Conservation (phyloP, 2,797 vertebrate genomes). For the Falco cherrug region DNA sequence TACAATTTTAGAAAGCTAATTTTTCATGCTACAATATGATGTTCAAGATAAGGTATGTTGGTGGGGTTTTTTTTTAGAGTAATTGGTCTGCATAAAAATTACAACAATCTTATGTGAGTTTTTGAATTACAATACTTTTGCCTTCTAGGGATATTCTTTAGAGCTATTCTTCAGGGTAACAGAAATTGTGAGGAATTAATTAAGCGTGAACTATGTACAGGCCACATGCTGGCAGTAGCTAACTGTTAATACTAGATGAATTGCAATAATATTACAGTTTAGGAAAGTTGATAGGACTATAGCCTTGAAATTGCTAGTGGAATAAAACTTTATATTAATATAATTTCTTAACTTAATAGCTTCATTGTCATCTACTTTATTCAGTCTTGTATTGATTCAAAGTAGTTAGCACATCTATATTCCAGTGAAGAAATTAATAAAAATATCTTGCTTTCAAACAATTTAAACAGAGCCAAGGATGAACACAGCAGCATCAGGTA, state of each 20-base stretch:
- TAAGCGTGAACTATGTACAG: not conserved
- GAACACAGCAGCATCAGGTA: not conserved
- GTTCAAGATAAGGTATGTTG: not conserved
- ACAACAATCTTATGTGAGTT: not conserved
- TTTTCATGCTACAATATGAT: not conserved
- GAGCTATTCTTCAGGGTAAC: not conserved
- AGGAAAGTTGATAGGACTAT: not conserved
- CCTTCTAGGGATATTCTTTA: not conserved
- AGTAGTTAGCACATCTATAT: not conserved
- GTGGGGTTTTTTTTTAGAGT: not conserved
- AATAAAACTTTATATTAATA: not conserved
- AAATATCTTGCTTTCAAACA: not conserved
- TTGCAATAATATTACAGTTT: not conserved
- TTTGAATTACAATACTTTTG: not conserved
- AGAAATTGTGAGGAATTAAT: conserved; percentile 20
- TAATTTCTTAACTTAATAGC: not conserved
- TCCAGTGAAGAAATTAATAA: not conserved
- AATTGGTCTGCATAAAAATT: not conserved
- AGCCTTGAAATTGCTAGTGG: not conserved
- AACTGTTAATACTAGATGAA: not conserved
- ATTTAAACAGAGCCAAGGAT: not conserved
- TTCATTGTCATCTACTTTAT: not conserved
- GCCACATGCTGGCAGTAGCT: not conserved
- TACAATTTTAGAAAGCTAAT: not conserved
- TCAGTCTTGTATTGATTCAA: not conserved